A percentile compares a stretch with the other conserved stretches of the same genome.
These are phyloP conservation scores for Serripes groenlandicus DNA, from an alignment of 2,888 invertebrate genomes.

Conservation along the genomic window DNA sequence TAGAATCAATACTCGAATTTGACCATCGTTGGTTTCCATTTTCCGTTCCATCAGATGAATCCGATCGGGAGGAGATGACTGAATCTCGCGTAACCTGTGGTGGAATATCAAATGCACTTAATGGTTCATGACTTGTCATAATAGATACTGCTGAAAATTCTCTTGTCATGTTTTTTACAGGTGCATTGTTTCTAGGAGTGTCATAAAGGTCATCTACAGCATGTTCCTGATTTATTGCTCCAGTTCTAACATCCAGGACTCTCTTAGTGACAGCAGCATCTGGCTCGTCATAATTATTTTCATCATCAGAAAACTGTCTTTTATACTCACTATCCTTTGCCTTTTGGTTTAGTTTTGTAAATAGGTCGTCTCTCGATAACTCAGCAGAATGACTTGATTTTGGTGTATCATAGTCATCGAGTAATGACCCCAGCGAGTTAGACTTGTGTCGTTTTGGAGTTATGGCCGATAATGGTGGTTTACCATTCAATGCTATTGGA, in stretches of 20 bases:
- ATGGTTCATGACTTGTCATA: constrained; percentile 43
- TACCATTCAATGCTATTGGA: constrained; percentile 35
- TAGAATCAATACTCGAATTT: constrained; percentile 78
- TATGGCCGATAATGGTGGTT: constrained; percentile 36
- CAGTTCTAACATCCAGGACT: constrained; percentile 38
- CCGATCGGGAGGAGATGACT: constrained; percentile 78
- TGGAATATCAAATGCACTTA: constrained; percentile 86
- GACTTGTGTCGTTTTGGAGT: constrained; percentile 59
- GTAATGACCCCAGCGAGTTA: constrained; percentile 61
- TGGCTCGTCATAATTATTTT: constrained; percentile 68
- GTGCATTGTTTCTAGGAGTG: constrained; percentile 82
- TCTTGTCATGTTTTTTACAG: constrained; percentile 66
- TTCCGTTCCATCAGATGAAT: constrained; percentile 77
- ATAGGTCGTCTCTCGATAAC: constrained; percentile 55
- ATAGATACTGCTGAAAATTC: constrained; percentile 60
- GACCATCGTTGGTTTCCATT: constrained; percentile 76
- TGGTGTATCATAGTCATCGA: constrained; percentile 85
- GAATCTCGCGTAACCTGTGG: constrained; percentile 86
- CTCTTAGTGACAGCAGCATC: constrained; percentile 51
- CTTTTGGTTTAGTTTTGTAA: constrained; percentile 28
- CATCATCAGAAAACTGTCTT: constrained; percentile 55
- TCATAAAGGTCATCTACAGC: constrained; percentile 85
- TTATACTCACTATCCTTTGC: constrained; percentile 23
- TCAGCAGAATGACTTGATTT: constrained; percentile 61
- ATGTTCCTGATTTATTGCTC: constrained; percentile 72